phyloP scores from a whole-genome alignment of 2,797 vertebrate species.

The Melopsittacus undulatus region DNA sequence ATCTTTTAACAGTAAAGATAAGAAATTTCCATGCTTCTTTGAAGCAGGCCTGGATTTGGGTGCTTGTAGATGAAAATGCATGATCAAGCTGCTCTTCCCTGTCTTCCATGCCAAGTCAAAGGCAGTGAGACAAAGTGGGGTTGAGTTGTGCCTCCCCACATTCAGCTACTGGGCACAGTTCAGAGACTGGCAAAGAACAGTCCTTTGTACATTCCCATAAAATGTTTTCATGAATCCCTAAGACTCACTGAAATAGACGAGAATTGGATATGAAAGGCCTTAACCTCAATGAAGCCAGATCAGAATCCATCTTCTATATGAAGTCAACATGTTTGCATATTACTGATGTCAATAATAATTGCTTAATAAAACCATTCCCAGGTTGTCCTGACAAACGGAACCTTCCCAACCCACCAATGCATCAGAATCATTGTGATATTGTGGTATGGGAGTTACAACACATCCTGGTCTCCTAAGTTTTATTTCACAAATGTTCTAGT shows the following conservation, averaged over 20 bases:
- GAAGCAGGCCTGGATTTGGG: neutral
- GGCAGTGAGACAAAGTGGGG: neutral
- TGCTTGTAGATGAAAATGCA: neutral
- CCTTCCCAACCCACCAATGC: neutral
- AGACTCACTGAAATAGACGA: neutral
- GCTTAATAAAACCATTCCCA: neutral
- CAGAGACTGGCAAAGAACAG: neutral
- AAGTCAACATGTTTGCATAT: neutral
- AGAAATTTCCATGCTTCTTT: neutral
- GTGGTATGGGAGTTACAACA: neutral
- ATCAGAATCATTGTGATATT: neutral
- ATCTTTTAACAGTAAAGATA: neutral
- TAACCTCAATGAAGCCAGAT: neutral
- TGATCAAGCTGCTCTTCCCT: neutral
- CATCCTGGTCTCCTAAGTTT: neutral
- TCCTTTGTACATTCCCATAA: neutral
- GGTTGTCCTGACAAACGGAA: neutral
- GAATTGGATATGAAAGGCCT: neutral
- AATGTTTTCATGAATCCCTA: neutral
- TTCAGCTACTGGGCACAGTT: neutral
- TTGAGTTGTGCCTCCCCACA: neutral
- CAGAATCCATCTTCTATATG: neutral
- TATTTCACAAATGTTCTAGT: neutral
- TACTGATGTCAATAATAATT: neutral
- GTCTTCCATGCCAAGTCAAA: neutral